These are phyloP conservation scores for Iguana delicatissima DNA, from an alignment of 2,797 vertebrate genomes.

Conservation along the genomic window DNA sequence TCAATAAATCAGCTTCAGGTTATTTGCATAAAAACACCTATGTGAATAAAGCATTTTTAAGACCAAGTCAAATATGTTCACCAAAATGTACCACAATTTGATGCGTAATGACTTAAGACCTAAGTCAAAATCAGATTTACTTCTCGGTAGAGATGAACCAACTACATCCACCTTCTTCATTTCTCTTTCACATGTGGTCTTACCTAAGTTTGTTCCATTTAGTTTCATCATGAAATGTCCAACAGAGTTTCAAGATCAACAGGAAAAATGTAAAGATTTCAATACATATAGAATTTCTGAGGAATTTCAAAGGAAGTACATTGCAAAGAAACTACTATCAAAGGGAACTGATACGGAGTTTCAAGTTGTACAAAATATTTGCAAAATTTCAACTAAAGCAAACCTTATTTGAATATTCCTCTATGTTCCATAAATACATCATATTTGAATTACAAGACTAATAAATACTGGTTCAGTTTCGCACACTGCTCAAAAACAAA, in stretches of 20 bases:
- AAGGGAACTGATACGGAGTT: too few relatives aligned
- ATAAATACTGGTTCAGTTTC: not conserved
- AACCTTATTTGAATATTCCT: not conserved
- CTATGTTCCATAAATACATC: not conserved
- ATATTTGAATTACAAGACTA: not conserved
- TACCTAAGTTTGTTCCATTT: not conserved
- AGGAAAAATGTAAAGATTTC: not conserved
- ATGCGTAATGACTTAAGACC: too few relatives aligned
- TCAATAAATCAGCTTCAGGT: not conserved
- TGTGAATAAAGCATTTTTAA: not conserved
- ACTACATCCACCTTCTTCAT: too few relatives aligned
- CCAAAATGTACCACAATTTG: not conserved
- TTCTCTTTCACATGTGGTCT: not conserved
- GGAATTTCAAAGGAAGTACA: not conserved
- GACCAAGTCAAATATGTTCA: not conserved
- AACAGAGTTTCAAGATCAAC: not conserved
- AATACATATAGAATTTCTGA: not conserved
- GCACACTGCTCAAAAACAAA: too few relatives aligned
- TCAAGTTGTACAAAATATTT: too few relatives aligned
- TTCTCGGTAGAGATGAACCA: not conserved
- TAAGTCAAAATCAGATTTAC: not conserved
- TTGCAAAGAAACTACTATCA: not conserved
- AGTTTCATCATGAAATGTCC: not conserved
- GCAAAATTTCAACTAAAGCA: not conserved
- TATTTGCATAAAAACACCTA: slow-evolving; percentile 2